Evolutionary conservation across 37 sponge, comb jelly and placozoan species (phyloP).

Genomic region (Cliona cf. orientalis): DNA sequence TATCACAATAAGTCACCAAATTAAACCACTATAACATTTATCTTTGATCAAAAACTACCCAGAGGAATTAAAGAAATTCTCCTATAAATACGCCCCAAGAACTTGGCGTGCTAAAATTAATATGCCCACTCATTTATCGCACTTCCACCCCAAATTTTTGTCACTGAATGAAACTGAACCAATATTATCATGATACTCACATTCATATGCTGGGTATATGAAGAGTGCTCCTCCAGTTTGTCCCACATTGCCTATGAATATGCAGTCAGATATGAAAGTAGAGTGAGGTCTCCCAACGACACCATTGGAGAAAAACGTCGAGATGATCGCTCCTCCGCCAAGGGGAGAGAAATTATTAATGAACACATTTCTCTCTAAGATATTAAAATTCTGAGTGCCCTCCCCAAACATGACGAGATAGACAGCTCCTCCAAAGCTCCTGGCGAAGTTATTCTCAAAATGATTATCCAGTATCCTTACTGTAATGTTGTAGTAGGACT

Average conservation of each 20-base stretch:
- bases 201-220: conserved; percentile 13
- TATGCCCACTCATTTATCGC: too few species aligned
- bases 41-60: too few species aligned
- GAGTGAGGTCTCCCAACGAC: conserved; percentile 17
- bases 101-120: too few species aligned
- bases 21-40: too few species aligned
- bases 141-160: too few species aligned
- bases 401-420: conserved; percentile 26
- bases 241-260: conserved; percentile 28
- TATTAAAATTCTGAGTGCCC: conserved; percentile 9
- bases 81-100: too few species aligned
- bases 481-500: conserved; percentile 23
- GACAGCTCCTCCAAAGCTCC: conserved; percentile 67
- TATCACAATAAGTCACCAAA: too few species aligned
- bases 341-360: conserved; percentile 21
- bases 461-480: conserved; percentile 22
- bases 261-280: conserved; percentile 12
- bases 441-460: conserved; percentile 47
- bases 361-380: conserved; percentile 14
- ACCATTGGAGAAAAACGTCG: conserved; percentile 40
- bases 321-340: conserved; percentile 55
- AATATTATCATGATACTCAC: too few species aligned
- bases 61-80: too few species aligned
- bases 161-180: too few species aligned
- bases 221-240: conserved; percentile 42